These are phyloP conservation scores for Drosophila affinis DNA, from an alignment of 2,888 invertebrate genomes.

Conservation along the genomic window DNA sequence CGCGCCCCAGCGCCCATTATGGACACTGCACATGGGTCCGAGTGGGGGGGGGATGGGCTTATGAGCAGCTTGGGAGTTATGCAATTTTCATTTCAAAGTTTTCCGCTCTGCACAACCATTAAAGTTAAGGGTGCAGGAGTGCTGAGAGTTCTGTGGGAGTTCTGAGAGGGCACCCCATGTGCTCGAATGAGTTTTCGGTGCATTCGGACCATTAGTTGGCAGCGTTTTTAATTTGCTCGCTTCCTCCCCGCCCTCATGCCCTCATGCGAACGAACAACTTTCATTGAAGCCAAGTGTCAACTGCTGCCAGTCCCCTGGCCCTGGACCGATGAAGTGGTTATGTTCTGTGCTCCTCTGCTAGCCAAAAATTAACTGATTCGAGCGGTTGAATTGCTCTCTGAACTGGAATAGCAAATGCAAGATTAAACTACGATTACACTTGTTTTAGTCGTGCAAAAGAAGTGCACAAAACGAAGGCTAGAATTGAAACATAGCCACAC, in stretches of 20 bases:
- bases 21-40: slow-evolving; percentile 19
- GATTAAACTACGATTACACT: not conserved
- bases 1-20: not conserved
- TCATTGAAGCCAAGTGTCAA: slow-evolving; percentile 42
- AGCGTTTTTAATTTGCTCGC: slow-evolving; percentile 61
- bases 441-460: not conserved
- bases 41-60: slow-evolving; percentile 14
- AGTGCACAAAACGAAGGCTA: not conserved
- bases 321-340: not conserved
- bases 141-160: not conserved
- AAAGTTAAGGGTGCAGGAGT: slow-evolving; percentile 16
- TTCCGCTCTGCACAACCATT: slow-evolving; percentile 30
- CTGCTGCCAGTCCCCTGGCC: slow-evolving; percentile 19
- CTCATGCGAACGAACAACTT: not conserved
- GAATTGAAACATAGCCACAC: not conserved
- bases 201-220: slow-evolving; percentile 57
- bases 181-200: slow-evolving; percentile 57
- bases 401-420: slow-evolving; percentile 15
- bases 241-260: not conserved
- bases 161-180: slow-evolving; percentile 40
- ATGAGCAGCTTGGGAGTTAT: slow-evolving; percentile 59
- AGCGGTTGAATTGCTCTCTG: slow-evolving; percentile 31
- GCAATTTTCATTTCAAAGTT: slow-evolving; percentile 74
- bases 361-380: slow-evolving; percentile 8
- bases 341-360: not conserved